Evolutionary conservation across 2,888 invertebrate species (phyloP), one percentile per base, ranked within the genome.

Genomic region (Arctia plantaginis): DNA sequence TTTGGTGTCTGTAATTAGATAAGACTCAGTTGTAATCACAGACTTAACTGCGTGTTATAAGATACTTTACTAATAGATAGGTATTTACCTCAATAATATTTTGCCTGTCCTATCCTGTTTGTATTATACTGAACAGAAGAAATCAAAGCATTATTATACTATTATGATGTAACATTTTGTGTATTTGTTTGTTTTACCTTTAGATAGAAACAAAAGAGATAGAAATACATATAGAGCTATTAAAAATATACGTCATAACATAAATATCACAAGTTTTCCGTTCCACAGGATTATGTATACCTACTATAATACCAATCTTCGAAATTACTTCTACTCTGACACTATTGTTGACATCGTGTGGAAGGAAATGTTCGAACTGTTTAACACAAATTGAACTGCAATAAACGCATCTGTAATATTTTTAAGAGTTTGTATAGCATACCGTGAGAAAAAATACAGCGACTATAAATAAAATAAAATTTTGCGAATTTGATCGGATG

Each of bases 381-480:
- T 30, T 62, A 30, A 6, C 15, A 62, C 18, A 8, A 30, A 27
- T 18, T 30, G 4, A 30, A 62, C 30, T 27, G 4, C 18, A 15
- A 62, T 30, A 62, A 15, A 69, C 35, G n/a, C 55, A 55, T 6
- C 33, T 69, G 27, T 39, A 27, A 44, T 27, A 27, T 67, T 20
- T 18, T n/a, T 69, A 35, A 69, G 66, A 72, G 35, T 27, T 27
- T 74, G 65, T 66, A 62, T 62, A 47, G 23, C 68, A 35, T 18
- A 78, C 72, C 93, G 94, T 94, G 94, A 90, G 94, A 95, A 94
- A 88, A 47, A 89, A 89, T 88, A 88, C 90, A 80, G 88, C 89
- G 84, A 84, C 77, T 80, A 80, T 87, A 90, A 89, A 86, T 87
- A 84, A 89, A 71, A 90, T 89, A 89, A 89, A 86, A 87, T 87